Conservation (phyloP, 2,888 invertebrate genomes). For the Synergus laeviventris region DNA sequence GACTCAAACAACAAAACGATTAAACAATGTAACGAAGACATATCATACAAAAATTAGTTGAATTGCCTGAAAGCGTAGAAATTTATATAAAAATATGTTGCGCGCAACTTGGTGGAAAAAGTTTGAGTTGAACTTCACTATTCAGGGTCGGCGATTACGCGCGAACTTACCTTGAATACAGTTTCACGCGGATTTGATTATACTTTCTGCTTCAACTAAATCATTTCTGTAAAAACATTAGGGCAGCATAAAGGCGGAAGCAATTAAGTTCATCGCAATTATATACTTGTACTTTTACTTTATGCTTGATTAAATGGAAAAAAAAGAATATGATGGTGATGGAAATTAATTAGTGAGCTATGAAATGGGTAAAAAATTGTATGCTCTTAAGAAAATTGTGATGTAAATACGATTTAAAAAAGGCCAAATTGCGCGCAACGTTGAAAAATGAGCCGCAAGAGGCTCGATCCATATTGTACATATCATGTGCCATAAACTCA, state of each 20-base stretch:
- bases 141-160: conserved; percentile 18
- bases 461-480: conserved; percentile 71
- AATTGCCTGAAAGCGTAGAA: conserved; percentile 74
- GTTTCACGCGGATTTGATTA: not conserved
- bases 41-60: conserved; percentile 74
- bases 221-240: conserved; percentile 17
- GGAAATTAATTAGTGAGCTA: not conserved
- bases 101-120: conserved; percentile 66
- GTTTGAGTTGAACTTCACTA: conserved; percentile 5
- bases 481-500: conserved; percentile 76
- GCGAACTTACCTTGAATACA: conserved; percentile 6
- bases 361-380: not conserved
- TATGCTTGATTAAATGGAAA: not conserved
- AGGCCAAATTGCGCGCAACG: conserved; percentile 71
- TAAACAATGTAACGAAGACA: conserved; percentile 74
- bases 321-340: not conserved
- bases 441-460: conserved; percentile 56
- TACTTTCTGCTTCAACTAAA: not conserved
- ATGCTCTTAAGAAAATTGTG: conserved; percentile 29
- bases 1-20: conserved; percentile 66
- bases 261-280: conserved; percentile 7
- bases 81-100: conserved; percentile 66
- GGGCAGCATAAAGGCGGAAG: not conserved
- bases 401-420: conserved; percentile 39
- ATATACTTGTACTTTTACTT: not conserved